phyloP scores from a whole-genome alignment of 2,113 vertebrate species.

The Clarias gariepinus region DNA sequence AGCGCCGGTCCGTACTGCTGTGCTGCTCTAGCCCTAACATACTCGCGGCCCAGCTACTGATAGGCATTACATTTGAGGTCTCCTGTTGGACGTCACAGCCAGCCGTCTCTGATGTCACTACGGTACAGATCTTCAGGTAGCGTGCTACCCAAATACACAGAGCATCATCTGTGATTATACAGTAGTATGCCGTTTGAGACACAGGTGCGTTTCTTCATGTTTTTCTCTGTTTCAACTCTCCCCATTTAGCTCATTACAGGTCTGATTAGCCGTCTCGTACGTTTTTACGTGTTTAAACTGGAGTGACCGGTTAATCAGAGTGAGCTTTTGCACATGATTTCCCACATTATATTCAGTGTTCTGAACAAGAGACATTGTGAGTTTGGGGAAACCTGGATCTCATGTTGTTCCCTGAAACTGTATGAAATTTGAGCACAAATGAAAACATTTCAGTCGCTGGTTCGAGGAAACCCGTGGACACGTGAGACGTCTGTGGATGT shows the following conservation, averaged over 20 bases:
- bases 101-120: neutral
- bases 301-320: conserved; percentile 19
- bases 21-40: neutral
- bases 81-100: neutral
- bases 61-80: neutral
- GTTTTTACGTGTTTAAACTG: conserved; percentile 1
- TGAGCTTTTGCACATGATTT: conserved; percentile 57
- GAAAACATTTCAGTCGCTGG: conserved; percentile 1
- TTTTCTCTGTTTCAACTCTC: neutral
- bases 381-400: neutral
- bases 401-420: neutral
- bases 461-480: neutral
- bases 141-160: neutral
- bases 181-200: conserved; percentile 11
- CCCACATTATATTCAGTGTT: neutral
- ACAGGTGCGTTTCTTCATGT: neutral
- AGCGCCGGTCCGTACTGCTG: no score
- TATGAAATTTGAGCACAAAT: conserved; percentile 42
- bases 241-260: neutral
- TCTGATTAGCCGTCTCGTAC: neutral
- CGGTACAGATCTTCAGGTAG: neutral
- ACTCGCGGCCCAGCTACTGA: neutral
- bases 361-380: neutral
- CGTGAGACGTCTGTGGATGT: neutral
- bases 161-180: neutral